phyloP scores from a whole-genome alignment of 2,113 vertebrate species.

The Cavia porcellus region DNA sequence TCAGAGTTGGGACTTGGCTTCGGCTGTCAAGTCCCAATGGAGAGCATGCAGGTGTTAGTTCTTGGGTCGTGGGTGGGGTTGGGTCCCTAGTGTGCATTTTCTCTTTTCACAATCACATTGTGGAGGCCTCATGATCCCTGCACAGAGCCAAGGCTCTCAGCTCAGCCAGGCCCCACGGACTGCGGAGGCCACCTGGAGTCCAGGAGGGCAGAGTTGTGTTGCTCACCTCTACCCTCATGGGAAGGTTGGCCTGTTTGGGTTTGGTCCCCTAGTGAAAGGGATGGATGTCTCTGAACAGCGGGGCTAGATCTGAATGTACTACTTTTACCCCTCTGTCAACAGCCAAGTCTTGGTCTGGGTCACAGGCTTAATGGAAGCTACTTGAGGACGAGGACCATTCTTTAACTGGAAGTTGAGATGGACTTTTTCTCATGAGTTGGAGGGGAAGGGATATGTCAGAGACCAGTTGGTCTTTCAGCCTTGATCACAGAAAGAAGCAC shows the following conservation, averaged over 20 bases:
- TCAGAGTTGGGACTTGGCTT: no score
- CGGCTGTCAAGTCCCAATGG: neutral
- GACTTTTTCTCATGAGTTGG: rapidly evolving
- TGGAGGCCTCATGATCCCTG: rapidly evolving
- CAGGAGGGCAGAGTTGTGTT: neutral
- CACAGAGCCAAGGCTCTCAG: rapidly evolving
- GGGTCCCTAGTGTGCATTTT: rapidly evolving
- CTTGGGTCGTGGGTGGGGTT: rapidly evolving
- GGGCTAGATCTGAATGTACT: no score
- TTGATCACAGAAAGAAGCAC: neutral
- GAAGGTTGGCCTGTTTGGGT: neutral
- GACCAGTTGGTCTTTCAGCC: rapidly evolving
- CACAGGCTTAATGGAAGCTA: neutral
- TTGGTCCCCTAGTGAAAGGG: neutral
- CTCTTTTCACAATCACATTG: rapidly evolving
- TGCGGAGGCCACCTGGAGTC: neutral
- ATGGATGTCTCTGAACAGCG: neutral
- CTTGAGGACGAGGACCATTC: neutral
- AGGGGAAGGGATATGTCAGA: rapidly evolving
- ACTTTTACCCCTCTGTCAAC: no score
- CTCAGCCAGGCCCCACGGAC: neutral
- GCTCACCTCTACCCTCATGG: neutral
- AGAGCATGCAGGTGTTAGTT: rapidly evolving
- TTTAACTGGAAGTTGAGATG: neutral
- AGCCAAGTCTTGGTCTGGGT: neutral